A percentile compares a stretch with the other conserved stretches of the same genome.
Conservation (phyloP, 2,888 invertebrate species). For the Octonoba sinensis region DNA sequence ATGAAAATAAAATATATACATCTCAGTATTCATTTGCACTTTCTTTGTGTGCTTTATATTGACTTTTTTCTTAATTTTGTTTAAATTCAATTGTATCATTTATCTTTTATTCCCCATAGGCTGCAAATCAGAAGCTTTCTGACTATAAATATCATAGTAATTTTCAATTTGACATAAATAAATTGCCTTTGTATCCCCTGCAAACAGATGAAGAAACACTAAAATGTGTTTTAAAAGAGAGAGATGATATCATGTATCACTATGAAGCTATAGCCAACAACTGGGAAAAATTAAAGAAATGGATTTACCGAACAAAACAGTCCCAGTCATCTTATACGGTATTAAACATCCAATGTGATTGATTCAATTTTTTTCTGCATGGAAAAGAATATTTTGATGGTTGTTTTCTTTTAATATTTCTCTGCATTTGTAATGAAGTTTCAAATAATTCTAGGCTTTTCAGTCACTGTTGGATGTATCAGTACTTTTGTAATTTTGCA, state of each 20-base stretch:
- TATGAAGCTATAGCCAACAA: slow-evolving; percentile 3
- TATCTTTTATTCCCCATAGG: too few species aligned
- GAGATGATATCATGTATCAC: slow-evolving; percentile 22
- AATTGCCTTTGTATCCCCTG: slow-evolving; percentile 19
- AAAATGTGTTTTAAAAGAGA: slow-evolving; percentile 18
- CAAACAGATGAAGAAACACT: slow-evolving; percentile 25
- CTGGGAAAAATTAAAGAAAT: slow-evolving; percentile 6
- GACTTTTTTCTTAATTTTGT: too few species aligned
- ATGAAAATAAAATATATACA: too few species aligned
- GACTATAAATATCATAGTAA: slow-evolving; percentile 10
- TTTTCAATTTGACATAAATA: slow-evolving; percentile 31
- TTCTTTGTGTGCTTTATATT: too few species aligned
- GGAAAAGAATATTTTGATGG: background rate
- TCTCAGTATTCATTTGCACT: too few species aligned
- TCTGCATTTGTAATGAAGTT: background rate
- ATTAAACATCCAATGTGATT: too few species aligned
- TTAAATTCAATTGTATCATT: too few species aligned
- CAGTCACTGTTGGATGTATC: too few species aligned
- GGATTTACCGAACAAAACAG: background rate
- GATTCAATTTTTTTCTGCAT: too few species aligned
- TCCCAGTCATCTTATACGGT: too few species aligned
- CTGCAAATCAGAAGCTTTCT: slow-evolving; percentile 8
- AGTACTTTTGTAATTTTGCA: too few species aligned
- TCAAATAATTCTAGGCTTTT: too few species aligned
- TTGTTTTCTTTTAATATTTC: background rate